Conservation (phyloP, 92 coral and sea anemone species). For the Palythoa grandiflora region DNA sequence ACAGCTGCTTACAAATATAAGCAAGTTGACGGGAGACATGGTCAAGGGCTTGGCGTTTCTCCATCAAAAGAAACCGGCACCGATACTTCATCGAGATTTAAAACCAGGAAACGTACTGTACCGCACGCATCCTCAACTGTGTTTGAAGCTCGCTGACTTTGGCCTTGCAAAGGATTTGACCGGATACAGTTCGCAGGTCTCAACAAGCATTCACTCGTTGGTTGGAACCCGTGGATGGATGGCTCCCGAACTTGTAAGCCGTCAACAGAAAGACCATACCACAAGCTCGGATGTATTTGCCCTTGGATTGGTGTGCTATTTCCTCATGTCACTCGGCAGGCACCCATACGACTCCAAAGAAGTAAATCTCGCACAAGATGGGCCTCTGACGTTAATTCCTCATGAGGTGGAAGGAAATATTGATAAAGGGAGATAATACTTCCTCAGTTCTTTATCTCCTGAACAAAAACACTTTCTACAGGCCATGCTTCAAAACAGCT, state of each 20-base stretch:
- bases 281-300: conserved; percentile 66
- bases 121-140: conserved; percentile 49
- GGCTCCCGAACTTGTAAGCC: conserved; percentile 33
- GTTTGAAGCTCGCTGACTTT: conserved; percentile 75
- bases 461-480: too few relatives aligned
- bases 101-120: conserved; percentile 82
- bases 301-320: conserved; percentile 72
- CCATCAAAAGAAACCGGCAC: conserved; percentile 40
- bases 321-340: conserved; percentile 64
- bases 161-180: conserved; percentile 68
- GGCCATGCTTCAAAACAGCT: too few relatives aligned
- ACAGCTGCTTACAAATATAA: neutral
- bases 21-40: conserved; percentile 50
- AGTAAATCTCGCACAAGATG: conserved; percentile 64
- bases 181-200: conserved; percentile 33
- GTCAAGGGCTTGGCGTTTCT: conserved; percentile 65
- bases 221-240: conserved; percentile 79
- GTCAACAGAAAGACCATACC: too few relatives aligned
- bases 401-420: too few relatives aligned
- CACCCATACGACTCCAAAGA: too few relatives aligned
- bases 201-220: conserved; percentile 60
- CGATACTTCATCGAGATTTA: conserved; percentile 75
- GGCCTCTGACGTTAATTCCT: neutral
- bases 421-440: too few relatives aligned
- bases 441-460: too few relatives aligned